phyloP scores from a whole-genome alignment of 1,140 invertebrate species.

The Maniola jurtina region DNA sequence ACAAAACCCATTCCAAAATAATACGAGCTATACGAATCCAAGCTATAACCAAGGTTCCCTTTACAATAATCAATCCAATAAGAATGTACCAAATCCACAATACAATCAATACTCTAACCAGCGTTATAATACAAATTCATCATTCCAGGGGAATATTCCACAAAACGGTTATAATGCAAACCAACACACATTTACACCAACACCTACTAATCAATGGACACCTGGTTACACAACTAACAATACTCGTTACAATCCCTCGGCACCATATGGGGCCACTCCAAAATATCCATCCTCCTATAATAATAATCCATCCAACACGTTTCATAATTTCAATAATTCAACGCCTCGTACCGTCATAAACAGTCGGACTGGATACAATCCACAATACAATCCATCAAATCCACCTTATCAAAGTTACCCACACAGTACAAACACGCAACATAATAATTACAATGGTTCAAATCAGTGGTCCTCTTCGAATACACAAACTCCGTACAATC shows the following conservation, averaged over 20 bases:
- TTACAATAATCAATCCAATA: conserved; percentile 4
- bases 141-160: neutral
- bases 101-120: conserved; percentile 19
- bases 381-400: neutral
- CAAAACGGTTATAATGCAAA: neutral
- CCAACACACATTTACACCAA: neutral
- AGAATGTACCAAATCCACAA: neutral
- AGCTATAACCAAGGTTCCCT: conserved; percentile 3
- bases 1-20: conserved; percentile 13
- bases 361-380: neutral
- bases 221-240: neutral
- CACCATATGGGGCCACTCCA: neutral
- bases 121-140: neutral
- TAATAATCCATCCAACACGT: conserved; percentile 12
- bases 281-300: neutral
- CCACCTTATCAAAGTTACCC: neutral
- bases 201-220: neutral
- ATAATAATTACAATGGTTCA: neutral
- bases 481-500: neutral
- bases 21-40: conserved; percentile 1
- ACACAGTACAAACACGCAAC: neutral
- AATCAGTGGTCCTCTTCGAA: conserved; percentile 1
- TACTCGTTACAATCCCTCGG: neutral
- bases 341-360: conserved; percentile 3
- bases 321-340: neutral